phyloP scores from a whole-genome alignment of 2,888 invertebrate species.

The Tiphia femorata region DNA sequence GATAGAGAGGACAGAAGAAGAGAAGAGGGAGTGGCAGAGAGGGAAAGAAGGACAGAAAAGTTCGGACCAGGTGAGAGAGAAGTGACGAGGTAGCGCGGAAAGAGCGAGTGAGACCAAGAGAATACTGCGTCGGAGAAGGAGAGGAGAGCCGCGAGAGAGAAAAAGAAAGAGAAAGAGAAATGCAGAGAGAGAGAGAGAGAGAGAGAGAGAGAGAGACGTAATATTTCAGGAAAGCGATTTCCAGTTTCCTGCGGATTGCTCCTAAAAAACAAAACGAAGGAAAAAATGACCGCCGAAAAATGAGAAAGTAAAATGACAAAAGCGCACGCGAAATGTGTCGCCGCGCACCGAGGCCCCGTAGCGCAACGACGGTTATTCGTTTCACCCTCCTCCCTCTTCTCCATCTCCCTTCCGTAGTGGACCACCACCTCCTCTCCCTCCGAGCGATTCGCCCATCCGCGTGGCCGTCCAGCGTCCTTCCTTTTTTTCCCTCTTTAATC shows the following conservation, averaged over 20 bases:
- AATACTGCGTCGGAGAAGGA: too few relatives aligned
- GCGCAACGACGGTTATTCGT: constrained; percentile 37
- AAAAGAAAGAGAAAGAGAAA: not conserved
- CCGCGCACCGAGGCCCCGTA: too few relatives aligned
- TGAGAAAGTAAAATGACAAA: too few relatives aligned
- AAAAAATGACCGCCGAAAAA: constrained; percentile 37
- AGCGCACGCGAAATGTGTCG: too few relatives aligned
- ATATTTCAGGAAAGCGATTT: not conserved
- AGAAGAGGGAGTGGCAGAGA: not conserved
- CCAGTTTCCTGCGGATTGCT: constrained; percentile 9
- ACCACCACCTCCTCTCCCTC: not conserved
- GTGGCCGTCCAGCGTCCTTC: not conserved
- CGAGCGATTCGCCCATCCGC: not conserved
- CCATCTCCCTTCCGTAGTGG: not conserved
- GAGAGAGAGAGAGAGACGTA: not conserved
- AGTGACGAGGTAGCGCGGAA: too few relatives aligned
- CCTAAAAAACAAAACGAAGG: constrained; percentile 22
- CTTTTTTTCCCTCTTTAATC: constrained; percentile 50
- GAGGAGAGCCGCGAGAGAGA: not conserved
- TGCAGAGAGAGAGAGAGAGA: not conserved
- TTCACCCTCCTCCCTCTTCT: not conserved
- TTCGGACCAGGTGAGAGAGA: too few relatives aligned
- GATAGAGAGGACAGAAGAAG: not conserved
- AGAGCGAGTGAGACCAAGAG: too few relatives aligned
- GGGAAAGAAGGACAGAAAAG: too few relatives aligned